These are phyloP conservation scores for Bedellia somnulentella DNA, from an alignment of 2,888 invertebrate genomes.

Conservation along the genomic window DNA sequence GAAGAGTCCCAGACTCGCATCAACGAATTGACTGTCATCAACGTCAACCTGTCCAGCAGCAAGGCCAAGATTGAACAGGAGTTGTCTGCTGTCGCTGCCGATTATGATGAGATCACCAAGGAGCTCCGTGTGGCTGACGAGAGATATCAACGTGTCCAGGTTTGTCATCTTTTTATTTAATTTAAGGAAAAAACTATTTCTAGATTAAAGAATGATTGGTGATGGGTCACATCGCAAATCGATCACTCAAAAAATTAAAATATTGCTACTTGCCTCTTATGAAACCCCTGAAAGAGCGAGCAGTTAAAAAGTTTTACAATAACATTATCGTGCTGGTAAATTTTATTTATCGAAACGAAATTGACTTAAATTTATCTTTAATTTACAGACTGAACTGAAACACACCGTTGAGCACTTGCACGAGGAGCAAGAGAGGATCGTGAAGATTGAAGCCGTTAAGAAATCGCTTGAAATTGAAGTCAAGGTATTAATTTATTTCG, in stretches of 20 bases:
- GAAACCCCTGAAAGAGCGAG: too few species aligned
- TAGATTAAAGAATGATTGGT: too few species aligned
- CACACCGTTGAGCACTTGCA: slow-evolving; percentile 92
- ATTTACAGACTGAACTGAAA: slow-evolving; percentile 83
- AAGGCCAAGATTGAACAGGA: slow-evolving; percentile 97
- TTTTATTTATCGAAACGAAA: too few species aligned
- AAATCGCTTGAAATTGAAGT: slow-evolving; percentile 97
- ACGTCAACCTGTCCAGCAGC: slow-evolving; percentile 91
- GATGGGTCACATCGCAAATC: too few species aligned
- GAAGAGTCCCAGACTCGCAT: slow-evolving; percentile 91
- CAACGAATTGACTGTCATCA: slow-evolving; percentile 92
- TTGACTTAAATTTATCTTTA: too few species aligned
- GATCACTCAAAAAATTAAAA: too few species aligned
- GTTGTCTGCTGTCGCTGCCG: slow-evolving; percentile 84
- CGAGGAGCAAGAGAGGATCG: slow-evolving; percentile 95
- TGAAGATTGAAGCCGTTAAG: slow-evolving; percentile 96
- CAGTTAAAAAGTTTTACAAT: too few species aligned
- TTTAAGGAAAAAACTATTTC: too few species aligned
- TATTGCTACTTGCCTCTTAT: too few species aligned
- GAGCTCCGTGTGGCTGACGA: slow-evolving; percentile 92
- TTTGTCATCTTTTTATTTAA: too few species aligned
- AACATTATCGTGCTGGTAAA: too few species aligned
- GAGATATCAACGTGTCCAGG: slow-evolving; percentile 89
- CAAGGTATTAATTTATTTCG: slow-evolving; percentile 60
- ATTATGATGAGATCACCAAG: slow-evolving; percentile 97